phyloP scores from a whole-genome alignment of 2,888 invertebrate species.

The Sipha maydis region DNA sequence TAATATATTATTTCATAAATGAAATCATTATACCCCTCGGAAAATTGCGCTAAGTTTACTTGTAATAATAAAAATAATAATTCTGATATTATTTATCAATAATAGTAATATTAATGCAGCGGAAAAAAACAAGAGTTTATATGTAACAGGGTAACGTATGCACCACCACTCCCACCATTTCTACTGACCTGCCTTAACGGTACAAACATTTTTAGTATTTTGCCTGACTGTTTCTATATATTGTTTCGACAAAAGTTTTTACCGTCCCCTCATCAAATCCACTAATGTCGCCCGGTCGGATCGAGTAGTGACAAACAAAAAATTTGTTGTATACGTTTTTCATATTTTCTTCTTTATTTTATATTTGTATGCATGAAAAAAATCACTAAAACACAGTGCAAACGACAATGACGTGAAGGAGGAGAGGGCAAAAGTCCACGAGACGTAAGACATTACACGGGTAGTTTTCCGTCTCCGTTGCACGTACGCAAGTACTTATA shows the following conservation, averaged over 20 bases:
- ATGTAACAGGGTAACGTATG: neutral
- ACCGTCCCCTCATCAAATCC: conserved; percentile 4
- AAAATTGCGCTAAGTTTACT: neutral
- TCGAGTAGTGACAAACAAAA: conserved; percentile 37
- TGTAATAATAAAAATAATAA: neutral
- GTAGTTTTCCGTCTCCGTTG: conserved; percentile 58
- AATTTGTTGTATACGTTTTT: conserved; percentile 39
- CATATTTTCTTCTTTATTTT: conserved; percentile 44
- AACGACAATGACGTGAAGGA: neutral
- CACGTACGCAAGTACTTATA: conserved; percentile 54
- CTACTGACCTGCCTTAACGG: conserved; percentile 49
- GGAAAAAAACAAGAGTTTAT: conserved; percentile 8
- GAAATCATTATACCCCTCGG: neutral
- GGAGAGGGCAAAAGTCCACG: conserved; percentile 57
- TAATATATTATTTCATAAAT: neutral
- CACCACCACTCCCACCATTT: too few relatives aligned
- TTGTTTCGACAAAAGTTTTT: conserved; percentile 44
- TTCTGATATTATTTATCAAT: neutral
- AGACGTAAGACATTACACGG: conserved; percentile 58
- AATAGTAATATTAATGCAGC: neutral
- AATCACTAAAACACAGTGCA: conserved; percentile 49
- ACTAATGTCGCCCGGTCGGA: neutral
- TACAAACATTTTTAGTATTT: neutral
- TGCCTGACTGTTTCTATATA: neutral
- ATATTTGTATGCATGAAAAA: conserved; percentile 37